Evolutionary conservation across 2,113 vertebrate genomes (phyloP).

Genomic region (Eulemur macaco): DNA sequence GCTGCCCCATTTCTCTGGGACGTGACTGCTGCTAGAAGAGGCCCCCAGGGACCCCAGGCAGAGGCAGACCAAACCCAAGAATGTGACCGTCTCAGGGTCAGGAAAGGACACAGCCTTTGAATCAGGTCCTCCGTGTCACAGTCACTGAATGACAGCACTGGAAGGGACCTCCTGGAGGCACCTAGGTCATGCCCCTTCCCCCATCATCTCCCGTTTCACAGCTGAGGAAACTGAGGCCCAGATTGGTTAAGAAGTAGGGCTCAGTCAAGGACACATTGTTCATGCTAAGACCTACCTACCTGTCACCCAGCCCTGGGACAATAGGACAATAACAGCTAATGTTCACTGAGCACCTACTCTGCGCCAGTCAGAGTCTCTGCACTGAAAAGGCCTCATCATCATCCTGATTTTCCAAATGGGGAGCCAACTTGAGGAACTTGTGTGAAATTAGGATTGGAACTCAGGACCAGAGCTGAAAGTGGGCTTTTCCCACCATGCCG

Average conservation of each 20-base stretch:
- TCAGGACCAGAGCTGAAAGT: not conserved
- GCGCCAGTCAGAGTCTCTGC: not conserved
- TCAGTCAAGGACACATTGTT: not conserved
- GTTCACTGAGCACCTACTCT: not conserved
- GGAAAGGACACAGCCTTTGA: not conserved
- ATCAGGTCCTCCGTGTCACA: not conserved
- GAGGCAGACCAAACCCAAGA: not conserved
- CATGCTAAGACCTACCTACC: not conserved
- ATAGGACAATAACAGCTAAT: too few species aligned
- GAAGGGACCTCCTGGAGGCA: not conserved
- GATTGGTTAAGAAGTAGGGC: not conserved
- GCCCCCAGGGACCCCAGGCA: not conserved
- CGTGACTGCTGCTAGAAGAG: not conserved
- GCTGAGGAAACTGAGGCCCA: not conserved
- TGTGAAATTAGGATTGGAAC: not conserved
- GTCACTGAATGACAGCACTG: not conserved
- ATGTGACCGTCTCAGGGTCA: not conserved
- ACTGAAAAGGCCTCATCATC: not conserved
- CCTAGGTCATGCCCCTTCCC: too few species aligned
- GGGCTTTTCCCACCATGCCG: not conserved
- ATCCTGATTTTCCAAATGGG: not conserved
- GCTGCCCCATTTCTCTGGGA: not conserved
- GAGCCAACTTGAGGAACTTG: not conserved
- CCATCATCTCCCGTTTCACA: not conserved
- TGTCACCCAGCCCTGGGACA: not conserved